Evolutionary conservation across 2,797 vertebrate genomes (phyloP).

Genomic region (Lithobates pipiens): DNA sequence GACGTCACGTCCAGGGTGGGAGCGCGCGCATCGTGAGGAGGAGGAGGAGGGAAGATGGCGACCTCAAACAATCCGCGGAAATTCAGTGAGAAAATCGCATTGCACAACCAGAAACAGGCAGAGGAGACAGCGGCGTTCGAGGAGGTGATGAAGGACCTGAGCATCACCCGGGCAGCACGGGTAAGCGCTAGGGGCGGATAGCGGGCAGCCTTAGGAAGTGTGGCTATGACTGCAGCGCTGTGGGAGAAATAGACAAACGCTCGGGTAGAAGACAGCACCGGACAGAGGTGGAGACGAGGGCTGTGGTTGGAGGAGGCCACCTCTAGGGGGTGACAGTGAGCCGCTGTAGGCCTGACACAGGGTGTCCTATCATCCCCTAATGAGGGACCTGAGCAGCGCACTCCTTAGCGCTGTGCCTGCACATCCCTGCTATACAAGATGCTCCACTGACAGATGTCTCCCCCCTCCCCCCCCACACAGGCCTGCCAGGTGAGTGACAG

Average conservation of each 20-base stretch:
- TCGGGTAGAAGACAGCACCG: conserved; percentile 19
- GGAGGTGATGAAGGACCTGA: conserved; percentile 96
- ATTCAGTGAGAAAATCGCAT: conserved; percentile 98
- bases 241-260: conserved; percentile 10
- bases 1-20: conserved; percentile 54
- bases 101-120: conserved; percentile 96
- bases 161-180: conserved; percentile 94
- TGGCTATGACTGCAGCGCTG: conserved; percentile 3
- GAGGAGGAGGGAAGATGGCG: conserved; percentile 96
- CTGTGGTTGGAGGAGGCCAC: not conserved
- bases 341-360: conserved; percentile 38
- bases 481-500: not conserved
- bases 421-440: too few relatives aligned
- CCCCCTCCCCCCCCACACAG: not conserved
- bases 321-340: not conserved
- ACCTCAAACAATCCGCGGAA: conserved; percentile 98
- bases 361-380: conserved; percentile 12
- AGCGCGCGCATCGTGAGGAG: conserved; percentile 70
- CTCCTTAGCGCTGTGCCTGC: not conserved
- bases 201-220: too few relatives aligned
- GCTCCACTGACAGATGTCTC: not conserved
- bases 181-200: conserved; percentile 76
- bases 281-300: not conserved
- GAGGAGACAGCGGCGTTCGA: conserved; percentile 97
- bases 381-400: not conserved